Evolutionary conservation across 2,888 invertebrate genomes (phyloP), one percentile per base, ranked within the genome.

Genomic region (Tortricodes alternella): DNA sequence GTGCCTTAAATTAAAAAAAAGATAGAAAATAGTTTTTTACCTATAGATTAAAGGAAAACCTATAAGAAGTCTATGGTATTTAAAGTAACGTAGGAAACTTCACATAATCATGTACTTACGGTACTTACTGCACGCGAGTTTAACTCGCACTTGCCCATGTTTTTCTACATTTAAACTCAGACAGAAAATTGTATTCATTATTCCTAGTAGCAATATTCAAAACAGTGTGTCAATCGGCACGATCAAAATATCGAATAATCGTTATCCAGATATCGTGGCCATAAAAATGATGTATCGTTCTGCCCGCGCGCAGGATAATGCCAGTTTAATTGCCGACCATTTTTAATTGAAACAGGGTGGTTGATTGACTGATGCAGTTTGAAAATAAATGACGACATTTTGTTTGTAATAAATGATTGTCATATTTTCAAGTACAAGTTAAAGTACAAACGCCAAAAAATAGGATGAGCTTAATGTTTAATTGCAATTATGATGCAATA

Each of bases 241-340:
- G 7, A 48, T 60, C 55, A 51, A 50, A 57, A 57, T 57, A 58
- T 46, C 44, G 37, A 29, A 21, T 43, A 46, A 46, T 53, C 46
- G 29, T 32, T 11, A 24, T 61, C 59, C 63, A 60, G 52, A 24
- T 41, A 51, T 55, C 41, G 39, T 43, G 15, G 59, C 60, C 58
- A 64, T 66, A 66, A 65, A 66, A 57, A 58, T 67, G 64, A 66
- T 60, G 59, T 59, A 68, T 60, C 43, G 50, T 19, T 48, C 37
- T 18, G 55, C 19, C 7, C 48, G 38, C 39, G 41, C 56, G 62
- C 53, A 37, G 49, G 39, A 61, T 64, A 65, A 65, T 65, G 62
- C 62, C 59, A 63, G 64, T 68, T 63, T 67, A 67, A 70, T 68
- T 63, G 66, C 62, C 59, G 63, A 60, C 64, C 62, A 64, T 43